Percentiles rank a stretch among this genome's conserved stretches.
phyloP scores from a whole-genome alignment of 2,888 invertebrate species.

The Sesamia inferens region DNA sequence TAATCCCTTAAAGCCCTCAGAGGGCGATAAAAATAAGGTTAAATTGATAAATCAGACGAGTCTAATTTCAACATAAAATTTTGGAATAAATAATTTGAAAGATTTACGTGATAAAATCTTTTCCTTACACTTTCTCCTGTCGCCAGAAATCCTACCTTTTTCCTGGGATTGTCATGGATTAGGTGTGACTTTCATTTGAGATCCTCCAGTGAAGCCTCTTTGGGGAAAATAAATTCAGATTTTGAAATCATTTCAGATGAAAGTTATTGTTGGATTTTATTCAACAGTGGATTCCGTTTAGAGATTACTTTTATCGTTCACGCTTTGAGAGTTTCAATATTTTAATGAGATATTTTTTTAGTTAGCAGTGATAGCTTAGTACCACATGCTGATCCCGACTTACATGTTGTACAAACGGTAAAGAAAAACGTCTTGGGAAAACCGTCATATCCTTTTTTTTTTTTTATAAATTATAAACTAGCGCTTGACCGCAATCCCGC shows the following conservation, averaged over 20 bases:
- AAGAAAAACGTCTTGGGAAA: too few relatives aligned
- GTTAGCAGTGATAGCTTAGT: too few relatives aligned
- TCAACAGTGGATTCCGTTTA: not conserved
- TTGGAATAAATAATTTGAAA: constrained; percentile 54
- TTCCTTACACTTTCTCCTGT: constrained; percentile 44
- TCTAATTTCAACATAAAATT: constrained; percentile 36
- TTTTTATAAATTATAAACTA: too few relatives aligned
- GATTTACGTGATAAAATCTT: constrained; percentile 60
- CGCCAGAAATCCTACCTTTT: constrained; percentile 63
- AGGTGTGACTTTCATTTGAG: constrained; percentile 58
- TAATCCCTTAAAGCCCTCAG: constrained; percentile 22
- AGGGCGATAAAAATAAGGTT: constrained; percentile 44
- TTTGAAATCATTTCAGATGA: constrained; percentile 24
- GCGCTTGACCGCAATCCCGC: too few relatives aligned
- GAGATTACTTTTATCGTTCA: not conserved
- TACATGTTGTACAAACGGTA: too few relatives aligned
- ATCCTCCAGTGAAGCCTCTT: constrained; percentile 16
- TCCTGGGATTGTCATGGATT: constrained; percentile 59
- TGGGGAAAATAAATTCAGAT: constrained; percentile 31
- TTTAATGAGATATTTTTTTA: too few relatives aligned
- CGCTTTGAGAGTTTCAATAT: not conserved
- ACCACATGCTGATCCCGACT: too few relatives aligned
- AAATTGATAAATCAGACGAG: constrained; percentile 42
- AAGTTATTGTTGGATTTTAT: not conserved
- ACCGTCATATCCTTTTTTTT: too few relatives aligned